Percentiles rank a stretch among this genome's conserved stretches.
phyloP scores from a whole-genome alignment of 2,797 vertebrate species.

The Ctenopoma kingsleyae region DNA sequence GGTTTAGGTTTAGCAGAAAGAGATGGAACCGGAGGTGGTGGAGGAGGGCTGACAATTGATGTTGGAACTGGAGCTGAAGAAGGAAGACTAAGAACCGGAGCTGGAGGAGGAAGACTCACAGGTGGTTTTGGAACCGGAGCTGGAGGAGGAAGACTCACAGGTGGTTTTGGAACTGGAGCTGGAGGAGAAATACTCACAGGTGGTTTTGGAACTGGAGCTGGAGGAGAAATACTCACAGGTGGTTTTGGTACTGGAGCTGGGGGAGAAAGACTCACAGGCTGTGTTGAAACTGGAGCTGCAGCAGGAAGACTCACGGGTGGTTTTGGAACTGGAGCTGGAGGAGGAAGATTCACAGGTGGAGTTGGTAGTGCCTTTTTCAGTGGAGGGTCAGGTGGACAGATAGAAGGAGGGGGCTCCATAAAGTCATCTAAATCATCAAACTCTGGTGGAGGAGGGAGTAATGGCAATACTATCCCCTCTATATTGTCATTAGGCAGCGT shows the following conservation, averaged over 20 bases:
- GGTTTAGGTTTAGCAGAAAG: constrained; percentile 42
- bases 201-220: too few species aligned
- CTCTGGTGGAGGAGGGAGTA: constrained; percentile 86
- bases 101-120: constrained; percentile 14
- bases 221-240: too few species aligned
- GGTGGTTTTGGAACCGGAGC: not conserved
- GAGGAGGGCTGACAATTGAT: too few species aligned
- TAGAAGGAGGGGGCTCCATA: constrained; percentile 64
- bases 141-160: too few species aligned
- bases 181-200: too few species aligned
- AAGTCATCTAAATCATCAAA: constrained; percentile 75
- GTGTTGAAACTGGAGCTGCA: constrained; percentile 6
- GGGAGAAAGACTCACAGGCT: not conserved
- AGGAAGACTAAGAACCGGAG: too few species aligned
- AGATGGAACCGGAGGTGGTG: constrained; percentile 1
- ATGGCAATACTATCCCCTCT: constrained; percentile 47
- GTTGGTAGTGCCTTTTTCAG: constrained; percentile 35
- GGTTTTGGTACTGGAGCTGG: too few species aligned
- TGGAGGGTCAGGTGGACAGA: constrained; percentile 71
- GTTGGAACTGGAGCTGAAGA: constrained; percentile 4
- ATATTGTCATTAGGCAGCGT: constrained; percentile 27
- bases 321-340: constrained; percentile 3
- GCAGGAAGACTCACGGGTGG: constrained; percentile 3
- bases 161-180: too few species aligned
- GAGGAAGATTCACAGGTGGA: not conserved